Base-by-base conservation (phyloP, 2,888 invertebrate genomes). In the Germaria angustata region DNA sequence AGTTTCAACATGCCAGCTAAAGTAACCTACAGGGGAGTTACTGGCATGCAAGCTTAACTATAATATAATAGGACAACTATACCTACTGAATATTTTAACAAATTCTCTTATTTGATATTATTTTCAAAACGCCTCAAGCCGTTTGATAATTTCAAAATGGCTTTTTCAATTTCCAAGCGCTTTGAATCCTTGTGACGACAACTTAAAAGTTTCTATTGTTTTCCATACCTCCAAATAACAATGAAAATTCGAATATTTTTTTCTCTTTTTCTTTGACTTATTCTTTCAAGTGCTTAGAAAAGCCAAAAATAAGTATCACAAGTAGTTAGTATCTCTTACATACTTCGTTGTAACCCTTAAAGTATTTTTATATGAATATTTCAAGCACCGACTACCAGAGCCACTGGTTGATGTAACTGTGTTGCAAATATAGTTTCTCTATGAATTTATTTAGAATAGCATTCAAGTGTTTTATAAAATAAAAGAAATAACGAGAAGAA, bases 301-400 rank as follows among this genome's bases (percentile, higher is more conserved):
- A 57, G 28, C 71, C 63, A 78, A 78, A 77, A 77, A 65, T 75
- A 57, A 57, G 41, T 73, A 63, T 28, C 24, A 63, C 77, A 61
- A 77, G 53, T 61, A 59, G 65, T 75, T 46, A 65, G 53, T 44
- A 63, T 53, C 46, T 39, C 28, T n/a, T 32, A 51, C 24, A 22
- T 11, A 57, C 65, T 61, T 51, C n/a, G 28, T 41, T 77, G 13
- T 22, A 51, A 28, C 49, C 59, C 76, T 61, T 46, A 51, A 66
- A 39, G 49, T 39, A 76, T 57, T 66, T 28, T 75, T 59, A 15
- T 68, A 76, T 53, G 73, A 75, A 65, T 53, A 65, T 65, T 41
- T 46, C 39, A 51, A 68, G 59, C 41, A n/a, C 4, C 39, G 34
- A 68, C 24, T 7, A 15, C 20, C 41, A 69, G 20, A 39, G 63